phyloP scores from a whole-genome alignment of 1,140 invertebrate genomes.

The Hylyphantes graminicola region DNA sequence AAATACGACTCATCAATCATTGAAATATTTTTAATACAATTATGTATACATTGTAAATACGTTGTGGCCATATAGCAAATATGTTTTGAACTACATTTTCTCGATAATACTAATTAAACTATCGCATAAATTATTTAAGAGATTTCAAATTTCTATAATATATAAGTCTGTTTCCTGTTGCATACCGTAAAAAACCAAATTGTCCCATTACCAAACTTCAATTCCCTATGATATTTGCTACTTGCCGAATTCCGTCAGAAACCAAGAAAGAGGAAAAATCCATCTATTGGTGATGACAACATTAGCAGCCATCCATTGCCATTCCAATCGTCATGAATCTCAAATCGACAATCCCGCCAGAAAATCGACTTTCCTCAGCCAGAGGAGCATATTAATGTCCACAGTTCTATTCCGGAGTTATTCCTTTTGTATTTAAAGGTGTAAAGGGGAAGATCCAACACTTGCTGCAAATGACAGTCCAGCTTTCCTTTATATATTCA shows the following conservation, averaged over 20 bases:
- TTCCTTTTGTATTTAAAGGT: constrained; percentile 51
- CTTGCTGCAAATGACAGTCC: constrained; percentile 18
- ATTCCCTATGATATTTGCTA: no score
- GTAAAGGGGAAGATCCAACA: constrained; percentile 16
- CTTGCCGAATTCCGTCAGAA: neutral
- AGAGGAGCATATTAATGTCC: constrained; percentile 45
- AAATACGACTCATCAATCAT: no score
- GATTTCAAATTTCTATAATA: no score
- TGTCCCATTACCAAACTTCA: no score
- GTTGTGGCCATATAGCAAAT: no score
- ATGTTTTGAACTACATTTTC: no score
- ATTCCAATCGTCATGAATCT: constrained; percentile 13
- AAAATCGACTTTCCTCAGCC: constrained; percentile 42
- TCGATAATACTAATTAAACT: no score
- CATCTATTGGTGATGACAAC: constrained; percentile 2
- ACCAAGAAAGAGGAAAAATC: neutral
- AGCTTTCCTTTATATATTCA: neutral
- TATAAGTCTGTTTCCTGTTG: no score
- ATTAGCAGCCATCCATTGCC: constrained; percentile 41
- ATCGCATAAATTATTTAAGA: no score
- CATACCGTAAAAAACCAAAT: no score
- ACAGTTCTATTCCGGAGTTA: constrained; percentile 31
- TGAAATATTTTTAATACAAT: no score
- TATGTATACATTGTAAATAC: no score
- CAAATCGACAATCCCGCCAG: constrained; percentile 17